Base-by-base conservation (phyloP, 2,888 invertebrate genomes). In the Chydorus sphaericus region DNA sequence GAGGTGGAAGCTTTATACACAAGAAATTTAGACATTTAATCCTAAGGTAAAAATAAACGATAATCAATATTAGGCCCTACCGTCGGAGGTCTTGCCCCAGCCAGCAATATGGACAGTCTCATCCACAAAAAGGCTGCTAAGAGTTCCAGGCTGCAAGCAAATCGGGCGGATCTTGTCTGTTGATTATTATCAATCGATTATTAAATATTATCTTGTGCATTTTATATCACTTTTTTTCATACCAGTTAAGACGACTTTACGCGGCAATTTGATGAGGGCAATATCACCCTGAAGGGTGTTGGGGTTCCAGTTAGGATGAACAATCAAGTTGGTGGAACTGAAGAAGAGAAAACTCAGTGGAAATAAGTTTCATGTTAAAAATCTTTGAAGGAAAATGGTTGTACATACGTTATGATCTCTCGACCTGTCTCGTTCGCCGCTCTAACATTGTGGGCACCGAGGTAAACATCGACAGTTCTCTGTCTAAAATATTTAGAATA, bases 191-290 rank as follows among this genome's bases (percentile, higher is more conserved):
- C n/a, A n/a, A 51, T 60, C n/a, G 31, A 29, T 55, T 10, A 11
- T 49, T 26, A 7, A 23, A 50, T 30, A 36, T 31, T 28, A 44
- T n/a, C 3, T 29, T 1, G 16, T 14, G 14, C 20, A 16, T 3
- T 16, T 50, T 26, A 1, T 30, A n/a, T 49, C 30, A 20, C 50
- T 23, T 18, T 48, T 4, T 16, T 30, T 20, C 58, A 56, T 57
- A 62, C 62, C 56, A 30, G 29, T 49, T 6, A 55, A 58, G 1
- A 52, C 37, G 18, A 62, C 60, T 16, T 52, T 53, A 10, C 23
- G 20, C 4, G 55, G 55, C 36, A 62, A 59, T 44, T 54, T 56
- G 54, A 63, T 59, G 54, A 63, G 56, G 29, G 62, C 56, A 5
- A 63, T 44, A 55, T 63, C 63, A 56, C 61, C 59, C 14, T 49